Evolutionary conservation across 2,888 invertebrate genomes (phyloP).

Genomic region (Macropis europaea): DNA sequence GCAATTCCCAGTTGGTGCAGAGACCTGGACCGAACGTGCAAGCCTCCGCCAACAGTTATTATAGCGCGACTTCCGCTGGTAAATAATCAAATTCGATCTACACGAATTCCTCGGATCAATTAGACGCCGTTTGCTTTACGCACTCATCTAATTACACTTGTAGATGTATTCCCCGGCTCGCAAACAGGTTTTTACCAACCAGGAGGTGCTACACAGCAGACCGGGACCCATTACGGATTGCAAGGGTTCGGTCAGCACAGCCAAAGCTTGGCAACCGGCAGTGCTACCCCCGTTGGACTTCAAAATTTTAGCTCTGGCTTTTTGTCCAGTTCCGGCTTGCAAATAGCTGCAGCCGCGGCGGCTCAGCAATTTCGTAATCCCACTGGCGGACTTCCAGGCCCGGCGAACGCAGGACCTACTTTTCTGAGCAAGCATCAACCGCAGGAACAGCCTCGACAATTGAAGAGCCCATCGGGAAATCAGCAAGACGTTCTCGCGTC

Average conservation of each 20-base stretch:
- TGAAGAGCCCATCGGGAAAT: slow-evolving; percentile 78
- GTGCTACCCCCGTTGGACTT: slow-evolving; percentile 79
- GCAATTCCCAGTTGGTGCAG: slow-evolving; percentile 84
- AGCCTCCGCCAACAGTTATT: slow-evolving; percentile 78
- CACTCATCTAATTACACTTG: no score
- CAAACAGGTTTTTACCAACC: slow-evolving; percentile 78
- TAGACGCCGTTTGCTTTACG: no score
- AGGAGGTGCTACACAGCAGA: slow-evolving; percentile 78
- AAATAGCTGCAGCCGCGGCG: slow-evolving; percentile 84
- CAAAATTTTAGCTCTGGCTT: slow-evolving; percentile 82
- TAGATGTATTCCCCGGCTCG: slow-evolving; percentile 78
- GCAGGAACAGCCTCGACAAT: slow-evolving; percentile 77
- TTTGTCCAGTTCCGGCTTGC: slow-evolving; percentile 83
- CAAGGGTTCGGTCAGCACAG: slow-evolving; percentile 80
- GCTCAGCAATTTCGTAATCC: slow-evolving; percentile 85
- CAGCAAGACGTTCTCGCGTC: slow-evolving; percentile 82
- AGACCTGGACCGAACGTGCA: slow-evolving; percentile 82
- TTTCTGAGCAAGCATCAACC: slow-evolving; percentile 78
- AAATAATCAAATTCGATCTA: slow-evolving; percentile 52
- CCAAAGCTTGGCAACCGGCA: slow-evolving; percentile 77
- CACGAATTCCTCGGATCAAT: no score
- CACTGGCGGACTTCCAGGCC: slow-evolving; percentile 78
- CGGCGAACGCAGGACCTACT: slow-evolving; percentile 74
- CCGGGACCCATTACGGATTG: slow-evolving; percentile 77
- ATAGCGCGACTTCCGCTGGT: slow-evolving; percentile 78